Evolutionary conservation across 2,888 invertebrate species (phyloP).

Genomic region (Drosophila kanekoi): DNA sequence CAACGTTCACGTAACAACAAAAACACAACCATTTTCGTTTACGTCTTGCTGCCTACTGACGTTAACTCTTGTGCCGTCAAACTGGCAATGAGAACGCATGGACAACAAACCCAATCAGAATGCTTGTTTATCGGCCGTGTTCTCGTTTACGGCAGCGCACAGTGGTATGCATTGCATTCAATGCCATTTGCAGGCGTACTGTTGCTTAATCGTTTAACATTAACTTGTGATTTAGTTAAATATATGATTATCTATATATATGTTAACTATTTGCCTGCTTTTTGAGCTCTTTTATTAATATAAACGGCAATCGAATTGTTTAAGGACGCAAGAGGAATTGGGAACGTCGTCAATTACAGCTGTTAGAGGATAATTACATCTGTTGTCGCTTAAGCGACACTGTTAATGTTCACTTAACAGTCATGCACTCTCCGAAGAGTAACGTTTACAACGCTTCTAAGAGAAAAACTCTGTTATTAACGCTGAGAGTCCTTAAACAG

Average conservation of each 20-base stretch:
- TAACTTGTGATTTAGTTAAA: neutral
- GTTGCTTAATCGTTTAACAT: neutral
- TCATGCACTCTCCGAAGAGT: neutral
- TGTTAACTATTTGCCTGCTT: neutral
- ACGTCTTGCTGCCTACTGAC: slow-evolving; percentile 80
- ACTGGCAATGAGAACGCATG: slow-evolving; percentile 64
- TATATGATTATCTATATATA: neutral
- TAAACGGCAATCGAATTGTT: neutral
- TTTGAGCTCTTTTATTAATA: neutral
- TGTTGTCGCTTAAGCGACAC: slow-evolving; percentile 15
- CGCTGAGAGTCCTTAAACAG: slow-evolving; percentile 25
- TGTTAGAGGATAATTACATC: slow-evolving; percentile 46
- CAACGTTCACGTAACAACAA: slow-evolving; percentile 78
- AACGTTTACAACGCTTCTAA: slow-evolving; percentile 2
- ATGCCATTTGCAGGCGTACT: neutral
- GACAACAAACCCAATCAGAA: slow-evolving; percentile 62
- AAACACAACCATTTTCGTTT: slow-evolving; percentile 82
- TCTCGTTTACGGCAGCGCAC: slow-evolving; percentile 56
- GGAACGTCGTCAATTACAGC: slow-evolving; percentile 39
- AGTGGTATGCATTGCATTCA: slow-evolving; percentile 22
- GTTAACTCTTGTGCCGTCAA: slow-evolving; percentile 61
- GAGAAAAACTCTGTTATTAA: neutral
- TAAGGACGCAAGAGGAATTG: slow-evolving; percentile 15
- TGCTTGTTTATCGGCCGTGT: slow-evolving; percentile 59
- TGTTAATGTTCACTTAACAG: slow-evolving; percentile 41